These are phyloP conservation scores for Adrianichthys oophorus DNA, from an alignment of 2,797 vertebrate species.

Conservation along the genomic window DNA sequence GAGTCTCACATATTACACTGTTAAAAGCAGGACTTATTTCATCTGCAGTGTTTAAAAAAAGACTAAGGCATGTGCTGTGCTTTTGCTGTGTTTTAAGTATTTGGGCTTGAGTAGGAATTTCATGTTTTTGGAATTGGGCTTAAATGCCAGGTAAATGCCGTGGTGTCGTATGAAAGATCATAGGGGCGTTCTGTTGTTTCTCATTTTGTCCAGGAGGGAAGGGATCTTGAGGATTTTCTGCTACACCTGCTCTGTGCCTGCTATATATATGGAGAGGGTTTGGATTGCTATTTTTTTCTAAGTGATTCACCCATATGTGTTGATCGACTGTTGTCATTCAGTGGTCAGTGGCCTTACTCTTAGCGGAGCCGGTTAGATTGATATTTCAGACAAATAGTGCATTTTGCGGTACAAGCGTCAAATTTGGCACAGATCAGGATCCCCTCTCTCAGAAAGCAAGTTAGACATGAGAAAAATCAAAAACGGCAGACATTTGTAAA, in stretches of 20 bases:
- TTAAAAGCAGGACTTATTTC: conserved; percentile 18
- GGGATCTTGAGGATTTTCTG: conserved; percentile 5
- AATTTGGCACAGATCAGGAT: too few relatives aligned
- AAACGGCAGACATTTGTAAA: too few relatives aligned
- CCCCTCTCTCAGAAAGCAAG: too few relatives aligned
- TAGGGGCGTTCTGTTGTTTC: conserved; percentile 2
- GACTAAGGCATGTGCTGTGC: conserved; percentile 8
- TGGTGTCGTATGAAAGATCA: neutral
- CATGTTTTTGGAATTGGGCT: conserved; percentile 1
- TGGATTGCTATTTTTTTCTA: too few relatives aligned
- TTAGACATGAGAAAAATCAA: too few relatives aligned
- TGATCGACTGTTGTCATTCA: too few relatives aligned
- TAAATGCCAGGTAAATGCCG: neutral
- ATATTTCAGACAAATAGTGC: too few relatives aligned
- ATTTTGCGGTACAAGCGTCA: too few relatives aligned
- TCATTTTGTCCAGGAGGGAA: conserved; percentile 5
- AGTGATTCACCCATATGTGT: too few relatives aligned
- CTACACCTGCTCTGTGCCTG: neutral
- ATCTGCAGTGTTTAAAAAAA: conserved; percentile 24
- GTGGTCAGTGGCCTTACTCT: too few relatives aligned
- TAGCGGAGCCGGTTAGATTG: too few relatives aligned
- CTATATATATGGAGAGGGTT: too few relatives aligned
- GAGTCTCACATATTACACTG: conserved; percentile 20
- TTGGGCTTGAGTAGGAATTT: neutral
- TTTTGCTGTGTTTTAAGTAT: conserved; percentile 21